Evolutionary conservation across 2,113 vertebrate genomes (phyloP).

Genomic region (Oryzias woworae): DNA sequence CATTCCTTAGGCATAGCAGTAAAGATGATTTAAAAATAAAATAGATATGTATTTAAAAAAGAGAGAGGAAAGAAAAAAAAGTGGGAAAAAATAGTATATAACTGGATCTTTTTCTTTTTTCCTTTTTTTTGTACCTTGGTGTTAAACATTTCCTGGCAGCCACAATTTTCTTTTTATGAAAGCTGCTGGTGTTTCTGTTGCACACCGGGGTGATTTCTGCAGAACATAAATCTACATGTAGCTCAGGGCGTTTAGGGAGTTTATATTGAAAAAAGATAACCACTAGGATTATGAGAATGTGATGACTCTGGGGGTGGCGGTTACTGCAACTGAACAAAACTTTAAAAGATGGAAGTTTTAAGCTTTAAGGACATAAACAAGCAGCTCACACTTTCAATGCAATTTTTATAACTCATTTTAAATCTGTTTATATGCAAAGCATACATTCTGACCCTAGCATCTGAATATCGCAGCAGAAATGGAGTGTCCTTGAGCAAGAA

Average conservation of each 20-base stretch:
- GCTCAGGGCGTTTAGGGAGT: constrained; percentile 16
- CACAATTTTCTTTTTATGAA: constrained; percentile 1
- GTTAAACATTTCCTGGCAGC: neutral
- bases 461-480: too few relatives aligned
- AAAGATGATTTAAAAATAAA: too few relatives aligned
- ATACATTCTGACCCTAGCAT: too few relatives aligned
- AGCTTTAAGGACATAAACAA: neutral
- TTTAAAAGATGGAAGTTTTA: constrained; percentile 48
- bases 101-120: neutral
- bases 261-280: constrained; percentile 10
- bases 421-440: too few relatives aligned
- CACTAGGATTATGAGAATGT: constrained; percentile 9
- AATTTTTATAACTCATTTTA: too few relatives aligned
- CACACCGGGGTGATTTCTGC: neutral
- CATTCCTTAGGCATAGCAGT: too few relatives aligned
- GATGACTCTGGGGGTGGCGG: neutral
- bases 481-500: too few relatives aligned
- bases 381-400: too few relatives aligned
- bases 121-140: neutral
- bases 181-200: constrained; percentile 17
- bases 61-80: too few relatives aligned
- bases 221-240: constrained; percentile 16
- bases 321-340: constrained; percentile 46
- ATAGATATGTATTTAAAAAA: too few relatives aligned
- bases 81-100: neutral